Conservation (phyloP, 1,140 invertebrate genomes). For the Listronotus oregonensis region DNA sequence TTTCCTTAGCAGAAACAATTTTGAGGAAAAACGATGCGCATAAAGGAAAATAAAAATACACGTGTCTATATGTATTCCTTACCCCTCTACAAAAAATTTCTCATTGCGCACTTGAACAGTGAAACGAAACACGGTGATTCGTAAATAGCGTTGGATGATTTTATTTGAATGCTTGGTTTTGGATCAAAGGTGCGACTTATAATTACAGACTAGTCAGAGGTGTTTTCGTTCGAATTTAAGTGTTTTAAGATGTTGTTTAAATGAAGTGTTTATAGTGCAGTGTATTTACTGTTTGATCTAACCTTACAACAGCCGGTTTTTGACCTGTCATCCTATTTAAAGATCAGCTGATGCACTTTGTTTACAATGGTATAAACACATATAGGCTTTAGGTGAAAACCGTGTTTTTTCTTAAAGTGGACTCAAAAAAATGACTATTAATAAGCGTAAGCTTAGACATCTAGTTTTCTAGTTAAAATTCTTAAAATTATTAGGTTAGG, state of each 20-base stretch:
- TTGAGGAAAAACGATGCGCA: conserved; percentile 16
- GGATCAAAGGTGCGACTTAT: conserved; percentile 16
- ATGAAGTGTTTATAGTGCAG: not conserved
- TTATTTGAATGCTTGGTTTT: conserved; percentile 22
- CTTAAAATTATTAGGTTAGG: conserved; percentile 14
- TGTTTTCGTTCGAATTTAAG: conserved; percentile 12
- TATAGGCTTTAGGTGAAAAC: not conserved
- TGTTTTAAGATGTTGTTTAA: conserved; percentile 3
- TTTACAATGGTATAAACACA: conserved; percentile 23
- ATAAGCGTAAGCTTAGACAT: conserved; percentile 8
- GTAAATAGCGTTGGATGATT: conserved; percentile 15
- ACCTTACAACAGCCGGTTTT: conserved; percentile 35
- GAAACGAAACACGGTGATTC: conserved; percentile 10
- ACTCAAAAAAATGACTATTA: conserved; percentile 24
- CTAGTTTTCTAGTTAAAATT: conserved; percentile 9
- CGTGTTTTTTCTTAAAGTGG: conserved; percentile 5
- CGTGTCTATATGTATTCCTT: conserved; percentile 8
- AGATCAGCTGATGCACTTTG: conserved; percentile 37
- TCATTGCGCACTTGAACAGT: conserved; percentile 25
- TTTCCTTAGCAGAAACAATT: conserved; percentile 2
- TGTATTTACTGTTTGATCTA: conserved; percentile 9
- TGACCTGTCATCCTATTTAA: conserved; percentile 38
- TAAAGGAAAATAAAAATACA: conserved; percentile 24
- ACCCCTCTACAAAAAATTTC: conserved; percentile 2
- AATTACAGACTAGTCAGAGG: conserved; percentile 6